Evolutionary conservation across 2,113 vertebrate genomes (phyloP).

Genomic region (Trichechus manatus): DNA sequence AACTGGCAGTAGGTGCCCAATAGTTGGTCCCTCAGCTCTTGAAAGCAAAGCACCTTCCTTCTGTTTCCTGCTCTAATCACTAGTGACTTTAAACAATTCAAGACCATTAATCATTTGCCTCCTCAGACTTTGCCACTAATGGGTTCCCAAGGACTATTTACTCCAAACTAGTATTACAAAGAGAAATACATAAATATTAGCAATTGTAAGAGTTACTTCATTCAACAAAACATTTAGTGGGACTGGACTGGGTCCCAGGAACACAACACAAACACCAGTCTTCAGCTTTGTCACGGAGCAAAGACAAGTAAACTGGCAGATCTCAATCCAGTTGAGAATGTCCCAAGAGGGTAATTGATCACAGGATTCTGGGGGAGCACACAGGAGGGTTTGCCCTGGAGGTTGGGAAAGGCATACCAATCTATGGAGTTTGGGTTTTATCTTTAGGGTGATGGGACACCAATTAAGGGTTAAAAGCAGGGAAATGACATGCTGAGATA

Average conservation of each 20-base stretch:
- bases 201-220: not conserved
- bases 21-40: not conserved
- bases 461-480: not conserved
- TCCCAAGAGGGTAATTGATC: not conserved
- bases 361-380: not conserved
- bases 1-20: not conserved
- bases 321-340: not conserved
- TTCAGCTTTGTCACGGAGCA: not conserved
- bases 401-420: not conserved
- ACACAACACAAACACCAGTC: not conserved
- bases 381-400: not conserved
- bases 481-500: not conserved
- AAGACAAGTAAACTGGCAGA: not conserved
- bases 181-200: constrained; percentile 20
- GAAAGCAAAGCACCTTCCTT: constrained; percentile 11
- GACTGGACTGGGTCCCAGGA: not conserved
- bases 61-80: not conserved
- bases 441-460: not conserved
- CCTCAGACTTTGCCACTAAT: constrained; percentile 3
- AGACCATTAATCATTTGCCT: not conserved
- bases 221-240: not conserved
- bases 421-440: not conserved
- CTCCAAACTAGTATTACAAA: constrained; percentile 1
- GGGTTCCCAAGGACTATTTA: constrained; percentile 18
- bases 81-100: constrained; percentile 22